Evolutionary conservation across 2,113 vertebrate species (phyloP).

Genomic region (Caranx melampygus): DNA sequence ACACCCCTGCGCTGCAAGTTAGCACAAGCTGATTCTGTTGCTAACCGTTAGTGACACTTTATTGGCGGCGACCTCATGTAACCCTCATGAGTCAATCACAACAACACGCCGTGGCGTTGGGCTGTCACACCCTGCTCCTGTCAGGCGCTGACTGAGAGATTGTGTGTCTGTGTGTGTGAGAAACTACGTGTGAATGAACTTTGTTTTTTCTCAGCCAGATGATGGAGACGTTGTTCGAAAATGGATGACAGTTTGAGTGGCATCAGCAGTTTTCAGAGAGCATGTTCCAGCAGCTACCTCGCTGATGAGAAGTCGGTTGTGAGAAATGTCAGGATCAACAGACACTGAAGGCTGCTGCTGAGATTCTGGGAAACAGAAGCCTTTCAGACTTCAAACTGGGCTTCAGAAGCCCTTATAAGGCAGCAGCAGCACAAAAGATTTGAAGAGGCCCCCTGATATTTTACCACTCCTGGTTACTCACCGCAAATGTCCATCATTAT

Average conservation of each 20-base stretch:
- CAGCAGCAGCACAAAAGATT: constrained; percentile 28
- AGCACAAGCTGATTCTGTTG: constrained; percentile 45
- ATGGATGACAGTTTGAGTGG: constrained; percentile 48
- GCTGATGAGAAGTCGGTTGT: constrained; percentile 10
- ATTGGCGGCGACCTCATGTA: constrained; percentile 51
- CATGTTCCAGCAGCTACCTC: constrained; percentile 51
- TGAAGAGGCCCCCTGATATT: constrained; percentile 15
- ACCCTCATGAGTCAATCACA: constrained; percentile 54
- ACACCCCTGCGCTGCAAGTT: constrained; percentile 51
- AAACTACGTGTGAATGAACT: constrained; percentile 13
- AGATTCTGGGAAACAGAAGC: constrained; percentile 15
- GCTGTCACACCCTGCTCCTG: constrained; percentile 60
- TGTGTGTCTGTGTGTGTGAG: constrained; percentile 42
- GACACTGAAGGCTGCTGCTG: neutral
- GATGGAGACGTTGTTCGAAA: constrained; percentile 43
- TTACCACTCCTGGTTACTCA: constrained; percentile 17
- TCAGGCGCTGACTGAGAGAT: constrained; percentile 25
- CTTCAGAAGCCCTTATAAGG: constrained; percentile 13
- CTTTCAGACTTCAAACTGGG: constrained; percentile 28
- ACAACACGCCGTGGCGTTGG: constrained; percentile 3
- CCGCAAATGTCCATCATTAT: constrained; percentile 30
- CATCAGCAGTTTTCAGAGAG: constrained; percentile 44
- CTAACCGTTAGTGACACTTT: constrained; percentile 56
- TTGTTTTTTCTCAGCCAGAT: constrained; percentile 29
- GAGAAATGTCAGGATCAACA: constrained; percentile 19